These are phyloP conservation scores for Progne subis DNA, from an alignment of 2,113 vertebrate genomes.

Conservation along the genomic window DNA sequence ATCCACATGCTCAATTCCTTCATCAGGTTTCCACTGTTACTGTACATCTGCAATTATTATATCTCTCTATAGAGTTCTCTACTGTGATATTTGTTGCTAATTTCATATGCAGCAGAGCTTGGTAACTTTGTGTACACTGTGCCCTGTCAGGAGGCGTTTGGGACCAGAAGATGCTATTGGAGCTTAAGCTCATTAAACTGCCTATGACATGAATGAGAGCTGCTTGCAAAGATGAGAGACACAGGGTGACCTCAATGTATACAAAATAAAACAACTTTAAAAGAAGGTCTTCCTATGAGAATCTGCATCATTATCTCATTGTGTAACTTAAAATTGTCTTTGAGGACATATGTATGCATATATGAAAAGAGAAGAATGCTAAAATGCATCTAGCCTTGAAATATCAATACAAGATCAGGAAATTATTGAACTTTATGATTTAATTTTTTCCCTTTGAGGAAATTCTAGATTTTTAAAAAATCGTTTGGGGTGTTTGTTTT, in stretches of 20 bases:
- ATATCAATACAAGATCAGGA: neutral
- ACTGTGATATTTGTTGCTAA: neutral
- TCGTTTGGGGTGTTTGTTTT: too few species aligned
- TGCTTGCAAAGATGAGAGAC: constrained; percentile 5
- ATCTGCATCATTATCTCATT: neutral
- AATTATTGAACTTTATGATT: neutral
- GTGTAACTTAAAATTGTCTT: constrained; percentile 3
- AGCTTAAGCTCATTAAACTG: neutral
- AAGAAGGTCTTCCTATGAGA: neutral
- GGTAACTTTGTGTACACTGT: neutral
- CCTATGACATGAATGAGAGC: neutral
- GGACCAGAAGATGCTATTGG: neutral
- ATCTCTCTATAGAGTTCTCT: neutral
- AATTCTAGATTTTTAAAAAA: neutral
- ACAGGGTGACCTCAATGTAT: constrained; percentile 11
- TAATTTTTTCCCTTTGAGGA: neutral
- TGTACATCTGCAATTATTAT: neutral
- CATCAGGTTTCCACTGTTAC: neutral
- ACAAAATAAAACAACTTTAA: constrained; percentile 3
- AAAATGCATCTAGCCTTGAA: neutral
- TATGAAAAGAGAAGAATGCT: neutral
- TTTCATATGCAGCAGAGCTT: neutral
- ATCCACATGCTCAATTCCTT: neutral
- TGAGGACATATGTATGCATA: neutral
- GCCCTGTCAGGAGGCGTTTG: constrained; percentile 2